phyloP scores from a whole-genome alignment of 2,888 invertebrate species.

The Cheilosia urbana region DNA sequence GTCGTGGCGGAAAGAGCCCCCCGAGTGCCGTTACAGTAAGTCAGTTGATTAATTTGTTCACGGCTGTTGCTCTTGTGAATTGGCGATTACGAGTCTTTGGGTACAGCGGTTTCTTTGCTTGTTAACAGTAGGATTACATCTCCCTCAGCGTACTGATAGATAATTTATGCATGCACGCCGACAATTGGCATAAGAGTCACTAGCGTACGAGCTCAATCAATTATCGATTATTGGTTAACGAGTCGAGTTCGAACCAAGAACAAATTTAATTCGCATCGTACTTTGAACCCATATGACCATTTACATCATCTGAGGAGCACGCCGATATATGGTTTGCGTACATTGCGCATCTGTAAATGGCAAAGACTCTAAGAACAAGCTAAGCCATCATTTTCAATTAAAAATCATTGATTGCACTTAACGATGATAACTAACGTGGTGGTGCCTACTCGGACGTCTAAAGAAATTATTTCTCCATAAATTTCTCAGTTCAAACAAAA shows the following conservation, averaged over 20 bases:
- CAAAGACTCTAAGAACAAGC: conserved; percentile 36
- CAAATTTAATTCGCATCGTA: conserved; percentile 21
- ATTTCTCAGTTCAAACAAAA: conserved; percentile 51
- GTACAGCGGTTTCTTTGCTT: conserved; percentile 17
- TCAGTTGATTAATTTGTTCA: conserved; percentile 62
- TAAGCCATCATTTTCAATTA: conserved; percentile 73
- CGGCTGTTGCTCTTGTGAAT: conserved; percentile 16
- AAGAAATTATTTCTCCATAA: conserved; percentile 75
- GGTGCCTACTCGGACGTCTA: conserved; percentile 59
- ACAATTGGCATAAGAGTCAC: conserved; percentile 40
- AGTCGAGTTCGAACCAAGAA: conserved; percentile 17
- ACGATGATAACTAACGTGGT: conserved; percentile 65
- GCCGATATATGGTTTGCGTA: conserved; percentile 47
- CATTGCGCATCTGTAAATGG: conserved; percentile 28
- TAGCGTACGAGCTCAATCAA: conserved; percentile 44
- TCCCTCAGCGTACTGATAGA: neutral
- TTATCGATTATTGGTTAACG: conserved; percentile 63
- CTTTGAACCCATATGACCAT: conserved; percentile 61
- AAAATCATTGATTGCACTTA: conserved; percentile 75
- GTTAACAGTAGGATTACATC: conserved; percentile 15
- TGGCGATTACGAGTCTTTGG: conserved; percentile 3
- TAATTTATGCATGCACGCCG: conserved; percentile 39
- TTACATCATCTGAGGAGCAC: conserved; percentile 38
- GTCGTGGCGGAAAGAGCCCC: conserved; percentile 16
- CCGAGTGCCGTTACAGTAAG: conserved; percentile 1